phyloP scores from a whole-genome alignment of 2,888 invertebrate genomes.

The Eristalis intricaria region DNA sequence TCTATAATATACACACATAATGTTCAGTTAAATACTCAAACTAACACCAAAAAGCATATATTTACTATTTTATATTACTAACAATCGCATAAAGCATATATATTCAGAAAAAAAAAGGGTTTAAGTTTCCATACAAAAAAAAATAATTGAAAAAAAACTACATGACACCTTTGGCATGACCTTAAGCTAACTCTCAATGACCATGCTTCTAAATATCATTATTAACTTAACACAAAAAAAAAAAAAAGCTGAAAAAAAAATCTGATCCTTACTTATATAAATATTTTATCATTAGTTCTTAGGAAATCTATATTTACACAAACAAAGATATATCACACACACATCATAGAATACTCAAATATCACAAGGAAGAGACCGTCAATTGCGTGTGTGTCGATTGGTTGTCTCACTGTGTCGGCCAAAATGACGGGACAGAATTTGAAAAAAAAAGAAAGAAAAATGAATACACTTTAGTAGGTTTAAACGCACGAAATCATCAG shows the following conservation, averaged over 20 bases:
- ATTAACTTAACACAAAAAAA: conserved; percentile 23
- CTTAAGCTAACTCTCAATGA: conserved; percentile 1
- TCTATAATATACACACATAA: conserved; percentile 23
- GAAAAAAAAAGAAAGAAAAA: conserved; percentile 4
- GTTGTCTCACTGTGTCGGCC: conserved; percentile 27
- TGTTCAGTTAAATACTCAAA: conserved; percentile 36
- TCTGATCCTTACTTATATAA: neutral
- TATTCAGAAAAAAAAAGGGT: conserved; percentile 44
- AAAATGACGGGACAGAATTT: conserved; percentile 10
- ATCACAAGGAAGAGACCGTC: conserved; percentile 21
- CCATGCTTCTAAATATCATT: conserved; percentile 13
- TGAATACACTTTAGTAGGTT: conserved; percentile 34
- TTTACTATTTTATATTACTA: conserved; percentile 56
- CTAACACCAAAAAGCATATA: conserved; percentile 19
- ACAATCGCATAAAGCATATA: conserved; percentile 72
- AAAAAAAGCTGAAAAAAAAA: conserved; percentile 6
- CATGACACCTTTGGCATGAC: conserved; percentile 19
- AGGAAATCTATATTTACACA: conserved; percentile 23
- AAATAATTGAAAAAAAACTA: conserved; percentile 43
- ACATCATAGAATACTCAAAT: conserved; percentile 51
- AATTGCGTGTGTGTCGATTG: conserved; percentile 52
- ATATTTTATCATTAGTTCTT: conserved; percentile 23
- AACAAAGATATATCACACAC: conserved; percentile 47
- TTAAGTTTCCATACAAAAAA: conserved; percentile 56
- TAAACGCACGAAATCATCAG: conserved; percentile 57